Base-by-base conservation (phyloP, 2,113 vertebrate species). In the Seriola quinqueradiata region DNA sequence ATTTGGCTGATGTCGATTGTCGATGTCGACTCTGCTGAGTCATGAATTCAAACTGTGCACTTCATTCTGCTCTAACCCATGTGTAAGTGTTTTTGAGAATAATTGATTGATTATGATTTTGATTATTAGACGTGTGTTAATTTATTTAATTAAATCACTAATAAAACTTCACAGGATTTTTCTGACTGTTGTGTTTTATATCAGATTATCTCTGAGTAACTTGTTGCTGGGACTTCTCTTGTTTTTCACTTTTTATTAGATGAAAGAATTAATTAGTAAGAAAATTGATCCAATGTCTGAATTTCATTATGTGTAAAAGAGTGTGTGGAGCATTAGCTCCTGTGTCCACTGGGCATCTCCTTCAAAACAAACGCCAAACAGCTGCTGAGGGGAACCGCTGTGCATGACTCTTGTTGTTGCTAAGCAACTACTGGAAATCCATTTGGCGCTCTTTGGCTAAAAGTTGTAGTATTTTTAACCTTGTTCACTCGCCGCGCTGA, bases 381-480 rank as follows among this genome's bases (percentile, higher is more conserved):
- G 83, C 84, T 83, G 79, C 81, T 73, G 73, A 82, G 64, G 67
- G 40, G 71, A 85, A 9, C 36, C 50, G 42, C 61, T 54, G 23
- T 50, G 34, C 0, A 0, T 42, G 65, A 64, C 83, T 79, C 34
- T 23, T 25, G 8, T 54, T 71, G 90, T 89, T 90, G 88, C 88
- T 81, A 71, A 63, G 88, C 87, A 86, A 88, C 87, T 3, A 34
- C 14, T 63, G 10, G 63, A 77, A 67, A 75, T n/a, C 68, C 17
- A 2, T 60, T 50, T 65, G 60, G 0, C 2, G 21, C 52, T 75
- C n/a, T 68, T 69, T 65, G 58, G 48, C 54, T 79, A 36, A 79
- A 91, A 79, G 58, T 85, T 70, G 52, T 21, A 3, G 61, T 63
- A 46, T 88, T 88, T 87, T 42, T 74, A 87, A 82, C 78, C 72